Percentiles rank a stretch among this genome's conserved stretches.
Evolutionary conservation across 2,113 vertebrate species (phyloP).

Genomic region (Mormyrus lacerda): DNA sequence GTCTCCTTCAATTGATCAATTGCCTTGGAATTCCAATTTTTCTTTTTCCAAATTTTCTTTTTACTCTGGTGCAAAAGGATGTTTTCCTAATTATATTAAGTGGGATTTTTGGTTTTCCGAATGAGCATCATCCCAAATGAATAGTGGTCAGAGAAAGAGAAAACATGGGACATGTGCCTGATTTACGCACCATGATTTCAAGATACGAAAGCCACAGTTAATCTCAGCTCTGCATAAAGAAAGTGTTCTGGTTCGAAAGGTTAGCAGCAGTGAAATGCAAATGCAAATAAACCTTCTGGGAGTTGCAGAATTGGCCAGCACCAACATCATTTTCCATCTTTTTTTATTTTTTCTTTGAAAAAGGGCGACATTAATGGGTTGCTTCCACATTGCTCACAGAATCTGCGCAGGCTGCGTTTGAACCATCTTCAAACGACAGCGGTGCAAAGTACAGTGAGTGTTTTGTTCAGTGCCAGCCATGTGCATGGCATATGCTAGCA

Average conservation of each 20-base stretch:
- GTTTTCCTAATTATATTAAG: slow-evolving; percentile 23
- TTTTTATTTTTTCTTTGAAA: slow-evolving; percentile 29
- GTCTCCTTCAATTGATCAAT: background rate
- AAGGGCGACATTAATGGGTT: slow-evolving; percentile 47
- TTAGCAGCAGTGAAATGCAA: slow-evolving; percentile 13
- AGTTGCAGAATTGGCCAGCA: slow-evolving; percentile 19
- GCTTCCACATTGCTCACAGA: slow-evolving; percentile 55
- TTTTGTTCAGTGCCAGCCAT: slow-evolving; percentile 77
- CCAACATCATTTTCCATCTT: background rate
- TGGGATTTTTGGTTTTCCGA: slow-evolving; percentile 35
- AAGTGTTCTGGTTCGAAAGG: slow-evolving; percentile 5
- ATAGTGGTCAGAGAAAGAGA: slow-evolving; percentile 9
- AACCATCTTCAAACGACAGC: slow-evolving; percentile 65
- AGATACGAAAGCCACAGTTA: background rate
- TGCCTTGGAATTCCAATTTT: background rate
- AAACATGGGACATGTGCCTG: slow-evolving; percentile 26
- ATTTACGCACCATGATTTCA: slow-evolving; percentile 20
- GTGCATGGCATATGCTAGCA: slow-evolving; percentile 78
- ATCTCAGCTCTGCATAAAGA: slow-evolving; percentile 14
- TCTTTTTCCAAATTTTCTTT: background rate
- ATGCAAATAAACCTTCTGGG: slow-evolving; percentile 13
- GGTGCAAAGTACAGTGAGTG: slow-evolving; percentile 44
- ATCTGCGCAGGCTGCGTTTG: slow-evolving; percentile 51
- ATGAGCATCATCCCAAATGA: background rate
- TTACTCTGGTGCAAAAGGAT: background rate